Evolutionary conservation across 1,140 invertebrate genomes (phyloP), one percentile per base, ranked within the genome.

Genomic region (Tetramorium alpestre): DNA sequence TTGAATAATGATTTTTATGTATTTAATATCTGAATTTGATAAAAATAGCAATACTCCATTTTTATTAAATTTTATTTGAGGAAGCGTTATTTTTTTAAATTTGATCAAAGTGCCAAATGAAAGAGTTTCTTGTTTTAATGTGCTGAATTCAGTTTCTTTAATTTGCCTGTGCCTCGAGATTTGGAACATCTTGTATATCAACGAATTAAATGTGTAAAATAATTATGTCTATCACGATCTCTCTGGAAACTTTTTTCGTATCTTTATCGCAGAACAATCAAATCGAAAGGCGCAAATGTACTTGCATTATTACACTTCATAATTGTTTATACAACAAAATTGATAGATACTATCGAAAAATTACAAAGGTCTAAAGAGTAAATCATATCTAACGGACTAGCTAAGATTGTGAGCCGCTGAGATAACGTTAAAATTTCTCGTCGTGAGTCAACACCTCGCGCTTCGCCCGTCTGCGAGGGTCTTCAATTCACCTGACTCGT

Each of bases 201-300:
- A 18, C 8, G 25, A 44, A 44, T 62, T 13, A 76, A 44, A 77
- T 3, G 13, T 33, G 13, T 54, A 13, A 10, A 8, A 44, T 33
- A 33, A 33, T 33, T 33, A 33, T 4, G 33, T 33, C 33, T 33
- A 33, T 33, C 33, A 4, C 33, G 33, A 33, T 33, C 33, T 33
- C 3, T 33, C 33, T 33, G 33, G 33, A 33, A 33, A 47, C 0
- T 5, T 11, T 44, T 78, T 49, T 28, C 22, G 0, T 33, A 16
- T 58, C 16, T 38, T 28, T 51, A 28, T 65, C 44, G 22, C 18
- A 10, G 25, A 56, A 13, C 47, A 13, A 64, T 64, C 76, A 2
- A 64, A 65, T 64, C 76, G 4, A 64, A 65, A 64, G 33, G 11
- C 28, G 11, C 28, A 65, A 78, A 78, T 78, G 6, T 65, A 47